Percentiles rank a stretch among this genome's conserved stretches.
phyloP scores from a whole-genome alignment of 2,797 vertebrate species.

The Eulemur mongoz region DNA sequence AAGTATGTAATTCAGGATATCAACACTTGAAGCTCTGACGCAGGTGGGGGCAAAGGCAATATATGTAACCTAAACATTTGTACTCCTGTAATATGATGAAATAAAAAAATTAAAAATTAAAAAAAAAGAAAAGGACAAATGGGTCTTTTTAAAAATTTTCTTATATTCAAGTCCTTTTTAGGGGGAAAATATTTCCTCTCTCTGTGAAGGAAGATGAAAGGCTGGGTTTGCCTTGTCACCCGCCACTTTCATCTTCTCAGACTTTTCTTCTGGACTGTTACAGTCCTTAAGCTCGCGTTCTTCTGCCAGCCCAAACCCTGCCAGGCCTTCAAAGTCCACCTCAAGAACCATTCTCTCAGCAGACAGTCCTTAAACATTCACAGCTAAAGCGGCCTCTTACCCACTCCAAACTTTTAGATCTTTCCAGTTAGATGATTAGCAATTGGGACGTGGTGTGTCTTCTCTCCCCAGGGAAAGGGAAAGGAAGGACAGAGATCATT shows the following conservation, averaged over 20 bases:
- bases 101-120: neutral
- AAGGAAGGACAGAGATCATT: no score
- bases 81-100: neutral
- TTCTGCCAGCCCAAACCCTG: neutral
- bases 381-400: neutral
- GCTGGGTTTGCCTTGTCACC: neutral
- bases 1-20: neutral
- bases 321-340: neutral
- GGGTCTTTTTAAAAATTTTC: neutral
- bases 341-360: neutral
- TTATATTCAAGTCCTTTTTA: neutral
- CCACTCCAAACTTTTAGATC: neutral
- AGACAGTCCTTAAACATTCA: neutral
- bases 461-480: neutral
- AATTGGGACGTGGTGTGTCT: neutral
- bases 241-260: neutral
- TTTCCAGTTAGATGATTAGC: neutral
- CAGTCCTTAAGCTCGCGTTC: neutral
- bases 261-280: neutral
- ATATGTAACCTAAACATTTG: neutral
- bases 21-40: neutral
- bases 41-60: no score
- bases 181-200: neutral
- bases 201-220: neutral
- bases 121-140: neutral